These are phyloP conservation scores for Strigops habroptila DNA, from an alignment of 2,113 vertebrate species.

Conservation along the genomic window DNA sequence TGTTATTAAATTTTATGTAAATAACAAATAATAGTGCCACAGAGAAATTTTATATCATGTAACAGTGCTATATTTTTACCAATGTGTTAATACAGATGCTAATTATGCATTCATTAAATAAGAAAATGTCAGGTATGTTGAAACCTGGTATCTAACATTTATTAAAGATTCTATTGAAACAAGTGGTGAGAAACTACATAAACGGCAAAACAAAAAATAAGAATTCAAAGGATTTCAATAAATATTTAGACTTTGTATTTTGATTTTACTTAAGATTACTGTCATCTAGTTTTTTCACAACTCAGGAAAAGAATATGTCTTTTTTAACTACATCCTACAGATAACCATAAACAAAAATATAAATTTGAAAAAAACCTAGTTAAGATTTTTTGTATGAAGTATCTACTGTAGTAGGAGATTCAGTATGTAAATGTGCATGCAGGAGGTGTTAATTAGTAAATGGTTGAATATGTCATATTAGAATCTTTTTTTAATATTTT, in stretches of 20 bases:
- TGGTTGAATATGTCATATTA: not conserved
- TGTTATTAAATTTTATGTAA: not conserved
- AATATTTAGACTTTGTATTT: not conserved
- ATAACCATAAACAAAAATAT: not conserved
- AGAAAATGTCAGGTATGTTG: not conserved
- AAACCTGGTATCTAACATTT: not conserved
- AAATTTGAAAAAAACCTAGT: not conserved
- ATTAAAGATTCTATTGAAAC: not conserved
- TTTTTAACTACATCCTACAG: not conserved
- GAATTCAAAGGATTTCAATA: not conserved
- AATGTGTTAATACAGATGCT: rapidly evolving
- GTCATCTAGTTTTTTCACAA: not conserved
- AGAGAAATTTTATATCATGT: not conserved
- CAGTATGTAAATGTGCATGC: not conserved
- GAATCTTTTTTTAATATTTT: not conserved
- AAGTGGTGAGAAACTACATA: not conserved
- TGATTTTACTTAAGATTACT: not conserved
- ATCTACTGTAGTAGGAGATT: not conserved
- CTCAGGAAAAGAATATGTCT: not conserved
- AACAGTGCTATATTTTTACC: not conserved
- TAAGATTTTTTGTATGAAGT: not conserved
- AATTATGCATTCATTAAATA: not conserved
- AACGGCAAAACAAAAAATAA: not conserved
- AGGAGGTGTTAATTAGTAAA: not conserved
- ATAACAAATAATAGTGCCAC: not conserved